These are phyloP conservation scores for Graptemys geographica DNA, from an alignment of 2,797 vertebrate species.

Conservation along the genomic window DNA sequence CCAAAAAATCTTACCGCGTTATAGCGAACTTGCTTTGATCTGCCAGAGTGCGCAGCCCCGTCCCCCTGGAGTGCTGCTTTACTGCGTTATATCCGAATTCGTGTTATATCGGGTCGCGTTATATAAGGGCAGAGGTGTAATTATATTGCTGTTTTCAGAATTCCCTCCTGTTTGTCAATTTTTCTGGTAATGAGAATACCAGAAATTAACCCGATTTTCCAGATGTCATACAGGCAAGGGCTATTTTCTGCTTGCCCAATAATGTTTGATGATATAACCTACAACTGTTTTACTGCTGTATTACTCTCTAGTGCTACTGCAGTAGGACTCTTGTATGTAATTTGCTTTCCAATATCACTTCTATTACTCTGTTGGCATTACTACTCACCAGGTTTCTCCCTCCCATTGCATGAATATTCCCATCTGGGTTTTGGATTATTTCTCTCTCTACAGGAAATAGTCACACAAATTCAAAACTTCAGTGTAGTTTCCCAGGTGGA, in stretches of 20 bases:
- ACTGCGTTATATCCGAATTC: too few species aligned
- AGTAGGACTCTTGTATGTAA: conserved; percentile 12
- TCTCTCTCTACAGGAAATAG: conserved; percentile 67
- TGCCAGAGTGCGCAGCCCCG: too few species aligned
- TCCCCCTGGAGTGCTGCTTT: too few species aligned
- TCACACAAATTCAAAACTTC: conserved; percentile 65
- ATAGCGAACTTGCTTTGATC: too few species aligned
- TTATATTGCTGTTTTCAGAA: conserved; percentile 45
- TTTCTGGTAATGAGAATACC: conserved; percentile 63
- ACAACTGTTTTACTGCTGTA: conserved; percentile 30
- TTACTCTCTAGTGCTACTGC: conserved; percentile 21
- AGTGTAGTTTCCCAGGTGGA: conserved; percentile 67
- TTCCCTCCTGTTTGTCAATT: conserved; percentile 21
- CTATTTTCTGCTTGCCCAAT: background rate
- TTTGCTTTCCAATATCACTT: conserved; percentile 55
- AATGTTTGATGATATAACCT: conserved; percentile 48
- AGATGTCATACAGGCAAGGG: background rate
- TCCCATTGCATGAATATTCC: conserved; percentile 64
- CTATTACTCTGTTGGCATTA: conserved; percentile 67
- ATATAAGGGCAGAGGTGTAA: background rate
- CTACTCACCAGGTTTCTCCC: conserved; percentile 62
- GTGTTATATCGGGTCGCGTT: too few species aligned
- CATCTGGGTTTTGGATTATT: conserved; percentile 59
- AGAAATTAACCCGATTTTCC: conserved; percentile 35
- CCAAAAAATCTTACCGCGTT: too few species aligned